Evolutionary conservation across 1,140 invertebrate genomes (phyloP).

Genomic region (Ceratina japonica): DNA sequence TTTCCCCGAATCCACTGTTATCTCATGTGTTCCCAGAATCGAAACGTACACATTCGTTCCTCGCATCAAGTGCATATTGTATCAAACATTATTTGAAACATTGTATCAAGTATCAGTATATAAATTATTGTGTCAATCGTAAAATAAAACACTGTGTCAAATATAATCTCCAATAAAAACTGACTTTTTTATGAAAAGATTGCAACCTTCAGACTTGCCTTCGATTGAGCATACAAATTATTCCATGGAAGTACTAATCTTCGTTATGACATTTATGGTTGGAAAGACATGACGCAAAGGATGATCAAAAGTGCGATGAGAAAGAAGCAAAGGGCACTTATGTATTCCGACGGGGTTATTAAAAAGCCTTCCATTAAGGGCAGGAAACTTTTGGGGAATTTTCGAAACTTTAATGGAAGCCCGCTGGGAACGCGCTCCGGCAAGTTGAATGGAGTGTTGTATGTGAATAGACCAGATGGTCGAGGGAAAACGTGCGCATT

Average conservation of each 20-base stretch:
- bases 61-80: too few species aligned
- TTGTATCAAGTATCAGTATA: too few species aligned
- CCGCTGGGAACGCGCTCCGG: conserved; percentile 36
- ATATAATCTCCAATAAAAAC: too few species aligned
- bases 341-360: neutral
- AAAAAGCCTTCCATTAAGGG: conserved; percentile 42
- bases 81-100: too few species aligned
- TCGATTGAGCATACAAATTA: too few species aligned
- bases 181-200: too few species aligned
- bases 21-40: neutral
- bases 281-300: neutral
- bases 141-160: too few species aligned
- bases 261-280: too few species aligned
- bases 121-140: too few species aligned
- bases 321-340: neutral
- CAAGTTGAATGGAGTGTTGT: conserved; percentile 43
- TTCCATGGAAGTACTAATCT: too few species aligned
- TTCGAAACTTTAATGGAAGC: conserved; percentile 50
- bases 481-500: conserved; percentile 29
- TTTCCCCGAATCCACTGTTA: neutral
- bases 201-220: too few species aligned
- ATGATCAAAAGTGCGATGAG: neutral
- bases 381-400: conserved; percentile 41
- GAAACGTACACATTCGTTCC: neutral
- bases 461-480: conserved; percentile 48